Base-by-base conservation (phyloP, 2,888 invertebrate species). In the Cephus spinipes region DNA sequence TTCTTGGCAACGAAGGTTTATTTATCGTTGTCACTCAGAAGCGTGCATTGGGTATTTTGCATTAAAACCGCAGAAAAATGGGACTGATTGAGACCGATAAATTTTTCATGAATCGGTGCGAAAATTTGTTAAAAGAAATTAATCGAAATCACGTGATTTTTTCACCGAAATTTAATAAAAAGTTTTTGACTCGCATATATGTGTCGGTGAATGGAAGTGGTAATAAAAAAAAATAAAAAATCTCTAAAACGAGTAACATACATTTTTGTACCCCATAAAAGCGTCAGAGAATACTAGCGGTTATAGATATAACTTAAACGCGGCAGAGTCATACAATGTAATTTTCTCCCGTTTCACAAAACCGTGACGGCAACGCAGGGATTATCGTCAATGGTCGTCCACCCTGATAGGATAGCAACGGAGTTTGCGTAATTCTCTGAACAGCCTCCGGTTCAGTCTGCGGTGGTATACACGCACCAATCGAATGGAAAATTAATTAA, bases 401-500 rank as follows among this genome's bases (percentile, higher is more conserved):
- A 23, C 71, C 12, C 32, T 32, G 32, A 6, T 12, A 9, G 71
- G 71, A 23, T 33, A 12, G 71, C 71, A 33, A 71, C 31, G 31
- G 32, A 33, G 31, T 71, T 71, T 71, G 31, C 71, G 71, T 71
- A 71, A 71, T 71, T 71, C 71, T 32, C 71, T 31, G 71, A 55
- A 55, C 71, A 30, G 71, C 71, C 32, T 71, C 32, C 12, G 71
- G 12, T 71, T 71, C 71, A 12, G 71, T 33, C 71, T 71, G 71
- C 31, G 71, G 71, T 71, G 71, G 15, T 32, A 31, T 23, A 23
- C 31, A 12, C 31, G 71, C 71, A 71, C 32, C 71, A 33, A 71
- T 71, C 71, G 71, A 71, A 71, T 33, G 32, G 71, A 71, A 71
- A 71, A 71, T 71, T 71, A 71, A 71, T 71, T 71, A 71, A 71